Conservation (phyloP, 2,113 vertebrate genomes). For the Oreochromis aureus region DNA sequence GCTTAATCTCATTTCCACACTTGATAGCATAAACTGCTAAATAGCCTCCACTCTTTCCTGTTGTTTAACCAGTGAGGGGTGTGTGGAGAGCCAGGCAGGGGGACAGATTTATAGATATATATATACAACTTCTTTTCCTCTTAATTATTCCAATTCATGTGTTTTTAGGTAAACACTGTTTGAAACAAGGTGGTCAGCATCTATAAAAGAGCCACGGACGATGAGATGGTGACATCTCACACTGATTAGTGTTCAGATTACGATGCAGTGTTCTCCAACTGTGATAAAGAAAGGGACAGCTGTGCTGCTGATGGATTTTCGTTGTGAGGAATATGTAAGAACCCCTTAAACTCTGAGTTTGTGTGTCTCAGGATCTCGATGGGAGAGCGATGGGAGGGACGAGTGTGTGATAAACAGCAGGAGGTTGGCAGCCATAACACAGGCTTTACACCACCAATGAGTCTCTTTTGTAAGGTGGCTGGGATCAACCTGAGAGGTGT, state of each 20-base stretch:
- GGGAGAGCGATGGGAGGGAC: too few relatives aligned
- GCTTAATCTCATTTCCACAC: conserved; percentile 9
- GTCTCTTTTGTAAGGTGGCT: not conserved
- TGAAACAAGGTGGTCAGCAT: not conserved
- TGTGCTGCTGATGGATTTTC: not conserved
- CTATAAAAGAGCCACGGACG: not conserved
- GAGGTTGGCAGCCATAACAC: not conserved
- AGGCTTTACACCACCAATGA: not conserved
- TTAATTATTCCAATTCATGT: not conserved
- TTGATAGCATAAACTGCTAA: not conserved
- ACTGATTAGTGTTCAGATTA: not conserved
- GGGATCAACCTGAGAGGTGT: not conserved
- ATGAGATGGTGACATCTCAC: not conserved
- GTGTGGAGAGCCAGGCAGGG: not conserved
- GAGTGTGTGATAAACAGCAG: not conserved
- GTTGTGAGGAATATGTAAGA: not conserved
- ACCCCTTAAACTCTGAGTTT: not conserved
- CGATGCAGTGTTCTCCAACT: not conserved
- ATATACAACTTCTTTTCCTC: not conserved
- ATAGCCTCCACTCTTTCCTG: not conserved
- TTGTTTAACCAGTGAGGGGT: not conserved
- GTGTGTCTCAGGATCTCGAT: not conserved
- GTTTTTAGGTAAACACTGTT: not conserved
- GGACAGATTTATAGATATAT: too few relatives aligned
- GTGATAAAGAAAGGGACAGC: accelerated